A percentile compares a stretch with the other conserved stretches of the same genome.
Evolutionary conservation across 2,797 vertebrate species (phyloP).

Genomic region (Takifugu rubripes): DNA sequence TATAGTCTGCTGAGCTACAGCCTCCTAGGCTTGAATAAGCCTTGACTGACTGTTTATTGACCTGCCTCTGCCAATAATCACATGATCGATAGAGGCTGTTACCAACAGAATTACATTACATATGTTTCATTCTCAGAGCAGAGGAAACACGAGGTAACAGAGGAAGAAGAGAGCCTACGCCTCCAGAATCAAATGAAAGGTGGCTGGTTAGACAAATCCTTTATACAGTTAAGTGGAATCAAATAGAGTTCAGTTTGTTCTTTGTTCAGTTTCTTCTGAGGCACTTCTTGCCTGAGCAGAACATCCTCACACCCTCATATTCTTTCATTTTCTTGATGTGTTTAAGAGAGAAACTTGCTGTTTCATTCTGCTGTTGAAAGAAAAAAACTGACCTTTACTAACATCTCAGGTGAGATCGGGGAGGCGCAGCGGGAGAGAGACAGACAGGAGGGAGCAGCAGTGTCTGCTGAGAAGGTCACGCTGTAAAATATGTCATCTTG

Average conservation of each 20-base stretch:
- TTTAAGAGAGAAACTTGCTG: too few species aligned
- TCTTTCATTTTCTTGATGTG: too few species aligned
- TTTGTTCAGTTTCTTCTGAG: too few species aligned
- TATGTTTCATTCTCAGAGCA: background rate
- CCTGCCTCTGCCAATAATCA: slow-evolving; percentile 13
- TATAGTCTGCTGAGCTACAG: background rate
- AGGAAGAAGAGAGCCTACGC: background rate
- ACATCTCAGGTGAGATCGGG: too few species aligned
- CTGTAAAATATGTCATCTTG: slow-evolving; percentile 58
- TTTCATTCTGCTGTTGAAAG: too few species aligned
- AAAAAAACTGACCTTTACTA: too few species aligned
- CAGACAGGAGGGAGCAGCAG: slow-evolving; percentile 4
- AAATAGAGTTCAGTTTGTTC: too few species aligned
- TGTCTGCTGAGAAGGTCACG: slow-evolving; percentile 60
- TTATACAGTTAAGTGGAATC: too few species aligned
- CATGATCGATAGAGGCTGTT: slow-evolving; percentile 1
- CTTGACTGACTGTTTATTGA: background rate
- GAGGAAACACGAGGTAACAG: background rate
- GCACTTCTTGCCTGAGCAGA: too few species aligned
- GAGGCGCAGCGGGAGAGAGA: background rate
- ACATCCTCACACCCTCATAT: too few species aligned
- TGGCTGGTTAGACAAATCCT: too few species aligned
- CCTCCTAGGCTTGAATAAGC: background rate
- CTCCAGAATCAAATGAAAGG: too few species aligned
- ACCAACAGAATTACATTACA: slow-evolving; percentile 6